These are phyloP conservation scores for Papilio gigon DNA, from an alignment of 2,888 invertebrate genomes.

Conservation along the genomic window DNA sequence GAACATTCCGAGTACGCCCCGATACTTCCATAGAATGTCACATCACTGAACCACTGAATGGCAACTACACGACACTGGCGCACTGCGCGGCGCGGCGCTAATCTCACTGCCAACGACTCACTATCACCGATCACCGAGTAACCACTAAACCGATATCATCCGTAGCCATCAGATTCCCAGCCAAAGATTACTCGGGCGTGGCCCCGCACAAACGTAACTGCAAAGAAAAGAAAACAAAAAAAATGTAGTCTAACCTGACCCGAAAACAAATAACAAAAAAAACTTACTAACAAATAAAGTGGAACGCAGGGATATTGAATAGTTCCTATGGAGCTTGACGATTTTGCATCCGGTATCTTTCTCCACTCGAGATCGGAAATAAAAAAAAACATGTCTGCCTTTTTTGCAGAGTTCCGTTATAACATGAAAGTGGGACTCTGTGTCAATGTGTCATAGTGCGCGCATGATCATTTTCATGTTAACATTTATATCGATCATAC, in stretches of 20 bases:
- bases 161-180: slow-evolving; percentile 73
- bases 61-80: slow-evolving; percentile 60
- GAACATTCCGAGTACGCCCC: slow-evolving; percentile 77
- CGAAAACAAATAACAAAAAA: slow-evolving; percentile 53
- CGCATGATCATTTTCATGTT: slow-evolving; percentile 43
- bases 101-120: slow-evolving; percentile 58
- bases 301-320: slow-evolving; percentile 53
- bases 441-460: slow-evolving; percentile 50
- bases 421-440: slow-evolving; percentile 59
- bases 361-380: slow-evolving; percentile 51
- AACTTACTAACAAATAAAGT: slow-evolving; percentile 47
- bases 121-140: slow-evolving; percentile 67
- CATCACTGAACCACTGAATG: slow-evolving; percentile 71
- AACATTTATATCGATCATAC: slow-evolving; percentile 41
- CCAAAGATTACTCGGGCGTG: slow-evolving; percentile 64
- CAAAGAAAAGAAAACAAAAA: slow-evolving; percentile 78
- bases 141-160: slow-evolving; percentile 71
- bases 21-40: slow-evolving; percentile 78
- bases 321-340: slow-evolving; percentile 54
- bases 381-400: slow-evolving; percentile 58
- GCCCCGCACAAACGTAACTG: slow-evolving; percentile 73
- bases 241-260: slow-evolving; percentile 60
- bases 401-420: slow-evolving; percentile 55
- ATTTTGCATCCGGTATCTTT: slow-evolving; percentile 55
- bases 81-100: slow-evolving; percentile 48